Evolutionary conservation across 2,797 vertebrate species (phyloP), one percentile per base, ranked within the genome.

Genomic region (Cossypha niveicapilla): DNA sequence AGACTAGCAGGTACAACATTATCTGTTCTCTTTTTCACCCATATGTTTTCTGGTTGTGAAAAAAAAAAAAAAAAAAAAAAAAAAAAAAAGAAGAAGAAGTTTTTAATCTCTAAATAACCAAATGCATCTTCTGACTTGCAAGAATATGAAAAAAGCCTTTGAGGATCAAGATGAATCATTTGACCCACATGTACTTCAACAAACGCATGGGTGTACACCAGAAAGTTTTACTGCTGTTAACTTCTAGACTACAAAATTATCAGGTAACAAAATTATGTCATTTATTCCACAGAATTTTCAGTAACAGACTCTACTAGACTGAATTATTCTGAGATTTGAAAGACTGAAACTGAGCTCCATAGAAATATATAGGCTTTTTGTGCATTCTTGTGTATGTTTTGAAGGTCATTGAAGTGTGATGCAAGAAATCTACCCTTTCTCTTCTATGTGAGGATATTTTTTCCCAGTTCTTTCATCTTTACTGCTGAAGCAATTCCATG

Each of bases 41-140:
- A 1, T 88, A 44, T 57, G 37, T 72, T 90, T 88, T 71, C 34
- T 71, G 45, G 17, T 50, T 3, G 2, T 28, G 28, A 27, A 42
- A 63, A 60, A 41, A 15, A 51, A 30, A 21, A 51, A 54, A 21
- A 53, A 50, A 17, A 25, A 48, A 41, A 34, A 34, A 17, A 41
- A 37, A 37, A 37, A 13, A 39, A 39, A 15, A 39, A 39, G 8
- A 34, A 34, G 7, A 39, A 15, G 7, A 39, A 32, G 9, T 16
- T 93, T 70, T 39, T 28, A 37, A 41, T 88, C 73, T 86, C 57
- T 83, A 91, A 92, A 93, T 93, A 93, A 75, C 63, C 39, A 93
- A 78, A 76, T 12, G 7, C 21, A 37, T 70, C 50, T 63, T 78
- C 65, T 65, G 41, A 65, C 24, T 84, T 91, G 71, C 42, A 61